Base-by-base conservation (phyloP, 2,888 invertebrate species). In the Tineola bisselliella region DNA sequence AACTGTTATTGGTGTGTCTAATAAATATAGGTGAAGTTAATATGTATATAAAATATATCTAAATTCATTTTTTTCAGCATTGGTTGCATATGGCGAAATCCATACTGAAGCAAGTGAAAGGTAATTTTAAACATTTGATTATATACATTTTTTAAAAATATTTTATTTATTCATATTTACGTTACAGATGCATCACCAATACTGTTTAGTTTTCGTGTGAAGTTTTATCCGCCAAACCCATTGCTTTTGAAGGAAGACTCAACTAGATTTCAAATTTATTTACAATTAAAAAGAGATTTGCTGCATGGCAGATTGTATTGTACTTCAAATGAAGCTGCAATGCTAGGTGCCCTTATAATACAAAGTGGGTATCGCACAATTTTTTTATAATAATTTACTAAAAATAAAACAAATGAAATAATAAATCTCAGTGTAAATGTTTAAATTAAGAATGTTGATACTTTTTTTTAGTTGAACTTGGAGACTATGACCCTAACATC, bases 221-320 rank as follows among this genome's bases (percentile, higher is more conserved):
- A 98, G 88, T 99, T 97, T 83, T 99, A 99, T 80, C 98, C 99
- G 13, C 95, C 95, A 62, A 97, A 98, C 84, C 98, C 98, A 13
- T 90, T 95, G 77, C 90, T 95, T 61, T 88, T 99, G 66, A 96
- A 95, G 79, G 98, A 98, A 77, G 95, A 98, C 81, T 93, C 96
- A 65, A 96, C 98, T 65, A 90, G 97, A 71, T 98, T 98, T 84
- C 97, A 98, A 83, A 91, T 97, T 72, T 97, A 95, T 79, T 89
- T 96, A 67, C 99, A 99, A 79, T 83, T 99, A 66, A 95, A 97
- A 81, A 89, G 98, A 71, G 99, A 99, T 83, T 89, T 99, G 64
- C 90, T 97, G 57, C 98, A 98, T 84, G 98, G 99, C 1, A 90
- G 99, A 59, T 88, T 99, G 19, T 95, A 97, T 79, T 98, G 97